A percentile compares a stretch with the other conserved stretches of the same genome.
Evolutionary conservation across 2,888 invertebrate genomes (phyloP).

Genomic region (Sphinx pinastri): DNA sequence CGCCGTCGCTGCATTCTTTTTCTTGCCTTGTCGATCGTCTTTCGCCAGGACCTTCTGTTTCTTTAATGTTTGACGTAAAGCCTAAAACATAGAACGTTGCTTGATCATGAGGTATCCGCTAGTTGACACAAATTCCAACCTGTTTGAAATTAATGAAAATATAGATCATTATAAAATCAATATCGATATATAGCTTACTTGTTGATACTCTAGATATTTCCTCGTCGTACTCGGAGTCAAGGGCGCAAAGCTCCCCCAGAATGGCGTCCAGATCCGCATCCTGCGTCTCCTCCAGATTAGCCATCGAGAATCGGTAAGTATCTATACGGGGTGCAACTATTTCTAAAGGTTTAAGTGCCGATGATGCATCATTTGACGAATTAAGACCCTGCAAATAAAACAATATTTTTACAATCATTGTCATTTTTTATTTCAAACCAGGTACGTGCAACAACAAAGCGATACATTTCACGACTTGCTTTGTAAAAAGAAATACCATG

Average conservation of each 20-base stretch:
- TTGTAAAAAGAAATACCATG: constrained; percentile 5
- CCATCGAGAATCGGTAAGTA: constrained; percentile 97
- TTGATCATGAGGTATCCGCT: no score
- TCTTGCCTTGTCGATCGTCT: constrained; percentile 57
- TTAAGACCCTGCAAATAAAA: constrained; percentile 87
- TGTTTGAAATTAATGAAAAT: no score
- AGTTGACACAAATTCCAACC: not conserved
- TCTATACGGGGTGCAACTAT: constrained; percentile 93
- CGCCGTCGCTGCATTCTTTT: constrained; percentile 67
- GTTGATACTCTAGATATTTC: constrained; percentile 79
- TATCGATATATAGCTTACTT: constrained; percentile 46
- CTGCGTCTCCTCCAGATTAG: constrained; percentile 97
- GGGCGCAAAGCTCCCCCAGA: constrained; percentile 96
- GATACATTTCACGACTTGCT: constrained; percentile 8
- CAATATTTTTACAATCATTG: not conserved
- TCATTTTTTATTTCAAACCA: not conserved
- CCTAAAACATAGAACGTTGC: constrained; percentile 39
- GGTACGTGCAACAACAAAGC: constrained; percentile 10
- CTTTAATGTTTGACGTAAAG: constrained; percentile 57
- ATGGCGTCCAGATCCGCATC: constrained; percentile 99
- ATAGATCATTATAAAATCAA: not conserved
- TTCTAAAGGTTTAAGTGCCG: constrained; percentile 87
- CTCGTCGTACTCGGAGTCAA: constrained; percentile 89
- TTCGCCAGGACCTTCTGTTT: constrained; percentile 51
- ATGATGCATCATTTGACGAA: constrained; percentile 72